Conservation (phyloP, 2,113 vertebrate species). For the Aegotheles bennettii region DNA sequence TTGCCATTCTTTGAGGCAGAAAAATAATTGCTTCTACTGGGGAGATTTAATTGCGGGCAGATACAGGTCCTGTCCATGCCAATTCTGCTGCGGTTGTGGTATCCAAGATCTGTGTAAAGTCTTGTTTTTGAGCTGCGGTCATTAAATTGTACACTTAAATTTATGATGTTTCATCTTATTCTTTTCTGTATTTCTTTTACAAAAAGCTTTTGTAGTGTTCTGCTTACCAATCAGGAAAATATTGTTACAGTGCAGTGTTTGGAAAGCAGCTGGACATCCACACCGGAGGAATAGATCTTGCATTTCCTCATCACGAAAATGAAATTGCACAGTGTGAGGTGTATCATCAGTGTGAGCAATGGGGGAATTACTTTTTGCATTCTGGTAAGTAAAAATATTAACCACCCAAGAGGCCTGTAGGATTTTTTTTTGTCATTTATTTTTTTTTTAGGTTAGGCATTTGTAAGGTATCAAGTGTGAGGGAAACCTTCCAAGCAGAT, state of each 20-base stretch:
- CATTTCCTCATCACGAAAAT: conserved; percentile 97
- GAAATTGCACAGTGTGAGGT: conserved; percentile 93
- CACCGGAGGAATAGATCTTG: conserved; percentile 90
- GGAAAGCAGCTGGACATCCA: conserved; percentile 92
- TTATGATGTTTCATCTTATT: background rate
- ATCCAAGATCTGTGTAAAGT: background rate
- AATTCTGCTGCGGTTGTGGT: background rate
- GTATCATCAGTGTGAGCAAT: conserved; percentile 88
- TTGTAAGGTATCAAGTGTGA: background rate
- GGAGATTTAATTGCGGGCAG: background rate
- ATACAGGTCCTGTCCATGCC: background rate
- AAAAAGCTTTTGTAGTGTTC: background rate
- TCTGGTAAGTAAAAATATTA: conserved; percentile 77
- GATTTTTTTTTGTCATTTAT: too few relatives aligned
- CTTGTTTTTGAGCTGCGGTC: background rate
- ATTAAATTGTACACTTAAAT: background rate
- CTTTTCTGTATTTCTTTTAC: background rate
- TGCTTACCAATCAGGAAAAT: conserved; percentile 5
- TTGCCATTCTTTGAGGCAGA: background rate
- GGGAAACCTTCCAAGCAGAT: background rate
- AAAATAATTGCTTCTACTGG: background rate
- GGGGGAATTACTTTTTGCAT: conserved; percentile 96
- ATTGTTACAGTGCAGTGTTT: conserved; percentile 82
- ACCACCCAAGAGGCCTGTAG: background rate
- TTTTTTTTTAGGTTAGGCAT: background rate